phyloP scores from a whole-genome alignment of 2,113 vertebrate genomes.

The Alectura lathami region DNA sequence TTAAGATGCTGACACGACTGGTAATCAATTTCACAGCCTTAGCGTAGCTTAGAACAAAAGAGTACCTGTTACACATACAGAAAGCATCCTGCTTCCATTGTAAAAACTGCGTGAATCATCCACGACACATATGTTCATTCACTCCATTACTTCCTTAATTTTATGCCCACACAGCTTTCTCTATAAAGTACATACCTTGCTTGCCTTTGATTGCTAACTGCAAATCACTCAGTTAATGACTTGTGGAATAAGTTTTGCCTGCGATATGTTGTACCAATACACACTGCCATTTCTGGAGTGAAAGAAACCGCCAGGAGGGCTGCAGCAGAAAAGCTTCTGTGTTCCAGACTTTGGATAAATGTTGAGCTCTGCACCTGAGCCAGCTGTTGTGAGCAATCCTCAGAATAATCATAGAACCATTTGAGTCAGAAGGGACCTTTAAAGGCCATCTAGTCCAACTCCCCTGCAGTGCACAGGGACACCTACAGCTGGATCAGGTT shows the following conservation, averaged over 20 bases:
- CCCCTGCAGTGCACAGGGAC: too few species aligned
- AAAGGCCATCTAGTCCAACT: too few species aligned
- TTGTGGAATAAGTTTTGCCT: background rate
- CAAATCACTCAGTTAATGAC: background rate
- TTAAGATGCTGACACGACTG: conserved; percentile 27
- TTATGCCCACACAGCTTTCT: background rate
- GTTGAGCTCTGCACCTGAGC: background rate
- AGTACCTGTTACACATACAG: background rate
- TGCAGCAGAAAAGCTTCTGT: background rate
- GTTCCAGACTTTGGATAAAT: background rate
- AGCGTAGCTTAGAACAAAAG: background rate
- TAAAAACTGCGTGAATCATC: background rate
- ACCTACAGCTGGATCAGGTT: too few species aligned
- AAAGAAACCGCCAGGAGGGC: background rate
- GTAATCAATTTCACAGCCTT: background rate
- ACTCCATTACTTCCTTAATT: background rate
- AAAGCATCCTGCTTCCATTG: background rate
- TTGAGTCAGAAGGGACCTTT: too few species aligned
- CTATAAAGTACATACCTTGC: background rate
- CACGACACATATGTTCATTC: background rate
- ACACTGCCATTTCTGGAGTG: background rate
- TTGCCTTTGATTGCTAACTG: background rate
- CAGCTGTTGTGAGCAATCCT: background rate
- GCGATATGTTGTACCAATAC: background rate
- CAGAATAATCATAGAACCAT: too few species aligned